phyloP scores from a whole-genome alignment of 1,140 invertebrate genomes.

The Drosophila littoralis region DNA sequence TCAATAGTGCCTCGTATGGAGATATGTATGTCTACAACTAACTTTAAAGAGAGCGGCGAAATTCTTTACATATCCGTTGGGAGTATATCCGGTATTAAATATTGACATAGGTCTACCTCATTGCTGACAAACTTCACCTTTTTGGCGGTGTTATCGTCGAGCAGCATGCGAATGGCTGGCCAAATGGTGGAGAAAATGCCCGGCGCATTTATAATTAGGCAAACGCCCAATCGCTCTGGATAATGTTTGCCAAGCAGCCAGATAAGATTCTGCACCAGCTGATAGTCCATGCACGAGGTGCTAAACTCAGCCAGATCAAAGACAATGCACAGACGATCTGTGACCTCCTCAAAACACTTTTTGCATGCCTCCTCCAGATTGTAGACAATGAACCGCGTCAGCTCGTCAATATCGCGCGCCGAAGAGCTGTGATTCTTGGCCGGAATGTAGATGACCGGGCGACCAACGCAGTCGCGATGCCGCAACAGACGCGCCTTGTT shows the following conservation, averaged over 20 bases:
- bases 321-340: constrained; percentile 91
- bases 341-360: constrained; percentile 90
- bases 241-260: constrained; percentile 90
- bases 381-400: constrained; percentile 91
- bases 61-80: constrained; percentile 87
- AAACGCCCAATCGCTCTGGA: constrained; percentile 90
- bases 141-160: constrained; percentile 90
- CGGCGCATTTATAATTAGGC: constrained; percentile 89
- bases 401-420: constrained; percentile 89
- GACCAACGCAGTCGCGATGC: constrained; percentile 88
- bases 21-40: constrained; percentile 75
- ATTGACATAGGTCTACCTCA: constrained; percentile 89
- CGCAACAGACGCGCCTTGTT: constrained; percentile 88
- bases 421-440: constrained; percentile 90
- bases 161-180: constrained; percentile 90
- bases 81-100: constrained; percentile 90
- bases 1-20: constrained; percentile 41
- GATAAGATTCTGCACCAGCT: constrained; percentile 90
- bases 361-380: constrained; percentile 91
- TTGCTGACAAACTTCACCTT: constrained; percentile 90
- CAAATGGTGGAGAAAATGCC: constrained; percentile 90
- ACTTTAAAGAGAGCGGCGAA: constrained; percentile 17
- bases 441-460: constrained; percentile 91
- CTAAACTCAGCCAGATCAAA: constrained; percentile 91
- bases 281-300: constrained; percentile 90